phyloP scores from a whole-genome alignment of 2,113 vertebrate genomes.

The Carassius gibelio region DNA sequence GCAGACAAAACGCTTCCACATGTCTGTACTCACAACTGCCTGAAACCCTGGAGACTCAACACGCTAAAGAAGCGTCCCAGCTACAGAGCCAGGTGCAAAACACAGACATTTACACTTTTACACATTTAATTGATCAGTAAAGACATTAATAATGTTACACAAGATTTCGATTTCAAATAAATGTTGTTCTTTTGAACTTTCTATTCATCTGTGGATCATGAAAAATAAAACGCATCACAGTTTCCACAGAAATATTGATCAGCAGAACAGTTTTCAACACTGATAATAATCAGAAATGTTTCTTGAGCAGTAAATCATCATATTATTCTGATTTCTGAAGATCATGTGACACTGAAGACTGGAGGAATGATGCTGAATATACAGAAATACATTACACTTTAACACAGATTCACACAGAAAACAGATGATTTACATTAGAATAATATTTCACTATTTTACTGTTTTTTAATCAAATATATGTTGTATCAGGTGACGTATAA shows the following conservation, averaged over 20 bases:
- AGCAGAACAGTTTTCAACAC: not conserved
- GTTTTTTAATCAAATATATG: not conserved
- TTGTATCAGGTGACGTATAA: slow-evolving; percentile 79
- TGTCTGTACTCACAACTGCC: slow-evolving; percentile 85
- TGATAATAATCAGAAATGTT: no score
- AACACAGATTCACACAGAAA: not conserved
- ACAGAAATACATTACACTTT: not conserved
- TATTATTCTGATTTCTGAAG: not conserved
- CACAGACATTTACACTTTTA: not conserved
- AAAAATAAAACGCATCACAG: not conserved
- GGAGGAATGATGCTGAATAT: not conserved
- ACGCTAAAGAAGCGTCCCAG: slow-evolving; percentile 77
- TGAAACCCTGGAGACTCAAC: slow-evolving; percentile 87
- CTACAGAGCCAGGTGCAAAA: slow-evolving; percentile 59
- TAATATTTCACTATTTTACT: not conserved
- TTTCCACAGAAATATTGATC: not conserved
- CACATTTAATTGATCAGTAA: not conserved
- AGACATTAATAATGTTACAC: not conserved
- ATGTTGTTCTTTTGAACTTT: not conserved
- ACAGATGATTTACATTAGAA: not conserved
- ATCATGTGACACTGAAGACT: not conserved
- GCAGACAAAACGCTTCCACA: slow-evolving; percentile 74
- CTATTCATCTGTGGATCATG: not conserved
- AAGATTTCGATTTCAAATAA: not conserved
- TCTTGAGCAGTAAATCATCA: no score